A percentile compares a stretch with the other conserved stretches of the same genome.
These are phyloP conservation scores for Hymenopus coronatus DNA, from an alignment of 2,888 invertebrate genomes.

Conservation along the genomic window DNA sequence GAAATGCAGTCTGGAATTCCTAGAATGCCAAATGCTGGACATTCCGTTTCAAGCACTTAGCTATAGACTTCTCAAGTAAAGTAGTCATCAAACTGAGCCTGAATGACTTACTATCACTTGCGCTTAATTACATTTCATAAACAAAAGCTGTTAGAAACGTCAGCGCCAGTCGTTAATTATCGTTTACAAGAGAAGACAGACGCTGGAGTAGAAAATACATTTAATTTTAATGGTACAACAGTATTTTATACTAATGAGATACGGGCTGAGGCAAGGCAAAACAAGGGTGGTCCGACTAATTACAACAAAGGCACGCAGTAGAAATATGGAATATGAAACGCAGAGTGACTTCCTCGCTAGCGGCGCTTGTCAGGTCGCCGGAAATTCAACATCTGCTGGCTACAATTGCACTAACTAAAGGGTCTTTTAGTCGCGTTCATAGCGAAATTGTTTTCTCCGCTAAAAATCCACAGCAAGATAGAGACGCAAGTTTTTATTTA, in stretches of 20 bases:
- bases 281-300: background rate
- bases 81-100: background rate
- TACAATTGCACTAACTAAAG: background rate
- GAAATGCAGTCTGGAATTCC: too few species aligned
- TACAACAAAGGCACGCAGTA: background rate
- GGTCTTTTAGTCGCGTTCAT: background rate
- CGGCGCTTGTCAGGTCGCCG: background rate
- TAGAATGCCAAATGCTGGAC: too few species aligned
- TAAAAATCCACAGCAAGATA: too few species aligned
- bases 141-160: background rate
- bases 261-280: background rate
- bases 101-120: background rate
- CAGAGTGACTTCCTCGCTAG: background rate
- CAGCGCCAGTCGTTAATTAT: background rate
- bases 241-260: background rate
- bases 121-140: background rate
- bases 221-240: background rate
- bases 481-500: too few species aligned
- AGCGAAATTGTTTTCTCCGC: background rate
- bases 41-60: background rate
- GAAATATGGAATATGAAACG: background rate
- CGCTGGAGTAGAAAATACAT: background rate
- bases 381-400: background rate
- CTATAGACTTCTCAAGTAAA: background rate
- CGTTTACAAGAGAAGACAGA: background rate